These are phyloP conservation scores for Anolis apletophallus DNA, from an alignment of 2,797 vertebrate genomes.

Conservation along the genomic window DNA sequence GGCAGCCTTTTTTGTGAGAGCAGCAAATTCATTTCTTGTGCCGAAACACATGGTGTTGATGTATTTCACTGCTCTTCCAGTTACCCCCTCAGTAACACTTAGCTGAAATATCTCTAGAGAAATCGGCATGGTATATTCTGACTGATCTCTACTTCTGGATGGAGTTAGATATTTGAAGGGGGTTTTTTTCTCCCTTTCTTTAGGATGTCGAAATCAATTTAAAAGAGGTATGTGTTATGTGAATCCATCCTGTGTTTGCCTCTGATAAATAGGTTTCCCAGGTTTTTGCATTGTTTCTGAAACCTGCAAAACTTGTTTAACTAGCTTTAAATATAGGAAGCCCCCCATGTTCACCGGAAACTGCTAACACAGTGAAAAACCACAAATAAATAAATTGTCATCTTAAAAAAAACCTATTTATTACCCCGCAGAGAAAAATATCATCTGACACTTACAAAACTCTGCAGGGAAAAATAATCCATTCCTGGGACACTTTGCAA, in stretches of 20 bases:
- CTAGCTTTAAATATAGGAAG: not conserved
- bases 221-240: not conserved
- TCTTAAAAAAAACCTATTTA: too few species aligned
- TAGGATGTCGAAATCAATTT: not conserved
- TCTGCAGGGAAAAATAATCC: too few species aligned
- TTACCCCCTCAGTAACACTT: constrained; percentile 25
- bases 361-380: too few species aligned
- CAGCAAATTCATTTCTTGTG: constrained; percentile 19
- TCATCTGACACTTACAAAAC: too few species aligned
- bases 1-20: constrained; percentile 14
- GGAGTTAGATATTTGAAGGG: not conserved
- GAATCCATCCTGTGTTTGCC: not conserved
- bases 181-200: not conserved
- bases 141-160: constrained; percentile 5
- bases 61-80: constrained; percentile 23
- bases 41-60: constrained; percentile 27
- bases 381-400: too few species aligned
- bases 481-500: too few species aligned
- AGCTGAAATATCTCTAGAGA: constrained; percentile 32
- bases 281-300: not conserved
- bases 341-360: too few species aligned
- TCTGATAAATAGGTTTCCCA: not conserved
- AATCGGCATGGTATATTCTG: constrained; percentile 10
- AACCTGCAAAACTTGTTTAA: not conserved
- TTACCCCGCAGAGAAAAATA: too few species aligned